Evolutionary conservation across 2,113 vertebrate species (phyloP).

Genomic region (Rhea pennata): DNA sequence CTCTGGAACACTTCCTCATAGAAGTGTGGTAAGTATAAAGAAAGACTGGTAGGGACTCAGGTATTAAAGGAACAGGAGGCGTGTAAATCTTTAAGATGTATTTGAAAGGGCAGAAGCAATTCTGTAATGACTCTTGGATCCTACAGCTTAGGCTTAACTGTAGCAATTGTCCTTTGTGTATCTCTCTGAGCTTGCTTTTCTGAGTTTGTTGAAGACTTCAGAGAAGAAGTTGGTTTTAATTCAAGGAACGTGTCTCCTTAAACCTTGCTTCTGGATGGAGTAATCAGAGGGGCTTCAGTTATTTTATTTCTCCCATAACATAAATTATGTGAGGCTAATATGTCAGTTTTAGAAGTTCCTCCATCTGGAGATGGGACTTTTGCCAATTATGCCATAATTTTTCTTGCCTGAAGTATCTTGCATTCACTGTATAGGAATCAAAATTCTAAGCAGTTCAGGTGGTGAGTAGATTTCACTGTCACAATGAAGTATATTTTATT

Average conservation of each 20-base stretch:
- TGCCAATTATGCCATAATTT: constrained; percentile 64
- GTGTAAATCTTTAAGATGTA: not conserved
- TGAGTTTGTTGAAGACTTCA: not conserved
- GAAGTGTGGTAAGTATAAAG: not conserved
- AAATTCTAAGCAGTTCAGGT: constrained; percentile 52
- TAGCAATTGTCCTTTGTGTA: not conserved
- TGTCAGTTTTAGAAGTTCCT: constrained; percentile 58
- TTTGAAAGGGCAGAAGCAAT: not conserved
- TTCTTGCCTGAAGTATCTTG: constrained; percentile 56
- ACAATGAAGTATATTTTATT: constrained; percentile 37
- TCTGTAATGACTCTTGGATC: not conserved
- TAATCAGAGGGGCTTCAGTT: constrained; percentile 20
- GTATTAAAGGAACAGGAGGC: not conserved
- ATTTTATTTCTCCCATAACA: constrained; percentile 51
- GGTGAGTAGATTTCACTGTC: constrained; percentile 32
- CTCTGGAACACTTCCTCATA: not conserved
- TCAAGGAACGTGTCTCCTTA: constrained; percentile 34
- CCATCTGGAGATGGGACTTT: constrained; percentile 66
- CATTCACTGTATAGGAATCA: constrained; percentile 39
- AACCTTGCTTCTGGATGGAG: constrained; percentile 45
- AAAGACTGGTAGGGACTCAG: not conserved
- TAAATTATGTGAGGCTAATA: constrained; percentile 49
- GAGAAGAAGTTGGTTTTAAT: constrained; percentile 27
- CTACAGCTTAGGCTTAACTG: not conserved
- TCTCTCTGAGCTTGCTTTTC: not conserved